phyloP scores from a whole-genome alignment of 2,113 vertebrate species.

The Mola mola region DNA sequence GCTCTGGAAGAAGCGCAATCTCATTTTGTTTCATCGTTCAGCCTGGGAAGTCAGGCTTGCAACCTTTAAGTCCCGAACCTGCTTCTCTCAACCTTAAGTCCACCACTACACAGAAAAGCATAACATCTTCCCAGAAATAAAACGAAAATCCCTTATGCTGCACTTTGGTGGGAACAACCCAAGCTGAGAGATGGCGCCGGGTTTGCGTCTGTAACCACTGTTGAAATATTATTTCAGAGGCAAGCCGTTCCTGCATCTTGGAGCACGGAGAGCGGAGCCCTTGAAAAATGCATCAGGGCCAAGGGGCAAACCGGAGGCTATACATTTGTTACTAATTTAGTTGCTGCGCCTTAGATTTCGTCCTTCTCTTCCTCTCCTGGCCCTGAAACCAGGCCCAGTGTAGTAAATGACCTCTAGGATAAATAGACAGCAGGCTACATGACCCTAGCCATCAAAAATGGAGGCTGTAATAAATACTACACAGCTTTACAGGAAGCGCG shows the following conservation, averaged over 20 bases:
- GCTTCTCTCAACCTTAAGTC: constrained; percentile 55
- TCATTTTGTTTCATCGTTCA: too few species aligned
- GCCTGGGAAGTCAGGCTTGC: constrained; percentile 35
- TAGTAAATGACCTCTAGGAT: constrained; percentile 71
- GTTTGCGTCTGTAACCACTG: constrained; percentile 76
- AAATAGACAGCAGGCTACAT: constrained; percentile 72
- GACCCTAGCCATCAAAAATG: constrained; percentile 69
- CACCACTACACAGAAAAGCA: constrained; percentile 52
- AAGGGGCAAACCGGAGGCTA: constrained; percentile 66
- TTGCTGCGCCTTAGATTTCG: constrained; percentile 71
- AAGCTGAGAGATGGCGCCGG: constrained; percentile 74
- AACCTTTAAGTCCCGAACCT: constrained; percentile 33
- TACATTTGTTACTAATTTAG: constrained; percentile 80
- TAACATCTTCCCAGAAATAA: constrained; percentile 73
- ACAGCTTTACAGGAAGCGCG: constrained; percentile 63
- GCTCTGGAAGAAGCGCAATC: constrained; percentile 4
- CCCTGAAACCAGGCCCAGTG: constrained; percentile 48
- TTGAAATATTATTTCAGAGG: constrained; percentile 82
- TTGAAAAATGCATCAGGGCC: constrained; percentile 65
- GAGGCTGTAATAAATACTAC: constrained; percentile 75
- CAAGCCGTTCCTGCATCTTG: constrained; percentile 67
- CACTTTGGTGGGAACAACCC: constrained; percentile 77
- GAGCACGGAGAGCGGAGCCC: constrained; percentile 55
- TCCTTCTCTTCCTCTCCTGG: constrained; percentile 61
- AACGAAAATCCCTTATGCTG: constrained; percentile 74